A percentile compares a stretch with the other conserved stretches of the same genome.
Evolutionary conservation across 2,113 vertebrate species (phyloP).

Genomic region (Nerophis lumbriciformis): DNA sequence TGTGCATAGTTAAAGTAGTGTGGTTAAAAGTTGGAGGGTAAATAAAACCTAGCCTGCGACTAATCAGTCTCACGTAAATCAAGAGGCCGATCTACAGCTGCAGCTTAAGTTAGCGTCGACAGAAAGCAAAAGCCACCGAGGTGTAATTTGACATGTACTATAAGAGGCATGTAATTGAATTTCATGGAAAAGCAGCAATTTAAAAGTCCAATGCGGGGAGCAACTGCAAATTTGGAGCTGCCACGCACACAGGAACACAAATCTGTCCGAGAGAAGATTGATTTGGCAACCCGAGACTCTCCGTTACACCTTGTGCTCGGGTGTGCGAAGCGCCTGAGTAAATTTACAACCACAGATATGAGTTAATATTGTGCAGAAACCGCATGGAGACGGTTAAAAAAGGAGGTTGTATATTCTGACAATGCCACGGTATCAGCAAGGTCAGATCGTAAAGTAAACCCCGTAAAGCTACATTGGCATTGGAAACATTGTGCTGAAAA

Average conservation of each 20-base stretch:
- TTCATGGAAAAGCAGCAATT: conserved; percentile 51
- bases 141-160: conserved; percentile 50
- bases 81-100: conserved; percentile 51
- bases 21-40: conserved; percentile 8
- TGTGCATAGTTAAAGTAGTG: not conserved
- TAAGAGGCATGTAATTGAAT: conserved; percentile 63
- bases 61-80: conserved; percentile 20
- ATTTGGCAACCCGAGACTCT: conserved; percentile 4
- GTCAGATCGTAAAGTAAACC: no score
- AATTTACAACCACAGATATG: not conserved
- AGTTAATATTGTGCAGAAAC: no score
- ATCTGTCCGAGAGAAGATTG: conserved; percentile 23
- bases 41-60: conserved; percentile 10
- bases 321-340: not conserved
- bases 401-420: no score
- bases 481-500: no score
- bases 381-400: no score
- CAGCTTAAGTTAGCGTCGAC: conserved; percentile 42
- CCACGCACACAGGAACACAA: conserved; percentile 17
- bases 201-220: conserved; percentile 37
- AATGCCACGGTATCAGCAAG: no score
- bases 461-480: no score
- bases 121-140: conserved; percentile 39
- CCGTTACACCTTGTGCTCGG: not conserved
- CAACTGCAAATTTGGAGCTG: conserved; percentile 27